A percentile compares a stretch with the other conserved stretches of the same genome.
Conservation (phyloP, 2,888 invertebrate species). For the Xestia xanthographa region DNA sequence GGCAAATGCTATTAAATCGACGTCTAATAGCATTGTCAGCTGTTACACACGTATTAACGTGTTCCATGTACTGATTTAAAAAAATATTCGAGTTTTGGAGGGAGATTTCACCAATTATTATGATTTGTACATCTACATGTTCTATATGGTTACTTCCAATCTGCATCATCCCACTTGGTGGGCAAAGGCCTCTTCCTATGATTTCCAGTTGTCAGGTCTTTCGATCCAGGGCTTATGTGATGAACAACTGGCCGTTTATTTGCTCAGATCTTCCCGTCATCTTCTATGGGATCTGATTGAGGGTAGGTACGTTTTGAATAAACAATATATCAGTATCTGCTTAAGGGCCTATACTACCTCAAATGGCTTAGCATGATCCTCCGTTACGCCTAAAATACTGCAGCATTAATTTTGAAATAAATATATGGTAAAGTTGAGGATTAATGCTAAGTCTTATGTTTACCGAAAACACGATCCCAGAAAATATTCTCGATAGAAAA, state of each 20-base stretch:
- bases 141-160: neutral
- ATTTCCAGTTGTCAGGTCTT: neutral
- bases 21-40: slow-evolving; percentile 84
- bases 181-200: neutral
- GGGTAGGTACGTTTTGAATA: neutral
- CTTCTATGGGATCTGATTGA: neutral
- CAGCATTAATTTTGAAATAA: no score
- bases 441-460: no score
- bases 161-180: neutral
- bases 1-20: slow-evolving; percentile 80
- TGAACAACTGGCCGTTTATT: neutral
- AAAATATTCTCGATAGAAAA: no score
- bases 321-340: neutral
- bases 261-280: neutral
- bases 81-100: slow-evolving; percentile 8
- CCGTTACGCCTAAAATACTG: no score
- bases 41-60: slow-evolving; percentile 66
- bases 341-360: no score
- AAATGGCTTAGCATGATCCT: no score
- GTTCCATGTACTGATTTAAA: slow-evolving; percentile 37
- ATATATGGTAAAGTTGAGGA: no score
- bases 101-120: slow-evolving; percentile 10
- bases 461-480: no score
- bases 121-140: neutral
- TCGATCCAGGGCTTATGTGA: neutral